Percentiles rank a stretch among this genome's conserved stretches.
Conservation (phyloP, 2,113 vertebrate species). For the Cyanoderma ruficeps region DNA sequence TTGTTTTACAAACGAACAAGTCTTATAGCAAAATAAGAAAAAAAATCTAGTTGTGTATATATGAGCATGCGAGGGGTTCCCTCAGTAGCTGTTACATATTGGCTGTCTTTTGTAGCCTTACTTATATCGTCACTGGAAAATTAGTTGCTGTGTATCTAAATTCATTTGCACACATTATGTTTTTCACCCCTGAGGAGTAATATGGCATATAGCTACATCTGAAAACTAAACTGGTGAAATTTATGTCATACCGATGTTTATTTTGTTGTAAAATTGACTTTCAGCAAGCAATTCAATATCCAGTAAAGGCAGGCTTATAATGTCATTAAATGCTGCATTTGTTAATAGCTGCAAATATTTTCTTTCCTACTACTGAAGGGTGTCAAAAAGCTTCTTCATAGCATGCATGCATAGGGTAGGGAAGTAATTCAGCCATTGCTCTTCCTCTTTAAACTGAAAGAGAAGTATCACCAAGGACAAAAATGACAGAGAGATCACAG, state of each 20-base stretch:
- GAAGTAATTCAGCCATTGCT: conserved; percentile 18
- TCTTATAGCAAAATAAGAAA: conserved; percentile 47
- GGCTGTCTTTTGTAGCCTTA: conserved; percentile 70
- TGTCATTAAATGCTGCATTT: conserved; percentile 58
- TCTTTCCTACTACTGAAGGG: conserved; percentile 1
- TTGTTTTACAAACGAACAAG: conserved; percentile 34
- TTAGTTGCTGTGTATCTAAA: conserved; percentile 62
- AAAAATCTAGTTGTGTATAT: background rate
- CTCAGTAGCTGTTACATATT: conserved; percentile 62
- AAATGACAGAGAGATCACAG: background rate
- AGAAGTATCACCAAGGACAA: conserved; percentile 2
- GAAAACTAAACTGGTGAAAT: conserved; percentile 63
- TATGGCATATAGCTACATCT: conserved; percentile 61
- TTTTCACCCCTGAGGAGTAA: conserved; percentile 67
- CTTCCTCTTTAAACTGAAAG: conserved; percentile 30
- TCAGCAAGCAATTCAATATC: conserved; percentile 31
- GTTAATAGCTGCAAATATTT: conserved; percentile 58
- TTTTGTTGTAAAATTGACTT: conserved; percentile 66
- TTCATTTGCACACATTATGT: conserved; percentile 68
- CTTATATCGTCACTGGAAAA: conserved; percentile 69
- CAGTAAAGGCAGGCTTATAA: conserved; percentile 48
- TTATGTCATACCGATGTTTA: conserved; percentile 50
- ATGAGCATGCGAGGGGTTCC: background rate
- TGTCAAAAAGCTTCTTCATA: conserved; percentile 40
- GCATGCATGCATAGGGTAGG: background rate